Evolutionary conservation across 2,797 vertebrate genomes (phyloP), one percentile per base, ranked within the genome.

Genomic region (Nasua narica): DNA sequence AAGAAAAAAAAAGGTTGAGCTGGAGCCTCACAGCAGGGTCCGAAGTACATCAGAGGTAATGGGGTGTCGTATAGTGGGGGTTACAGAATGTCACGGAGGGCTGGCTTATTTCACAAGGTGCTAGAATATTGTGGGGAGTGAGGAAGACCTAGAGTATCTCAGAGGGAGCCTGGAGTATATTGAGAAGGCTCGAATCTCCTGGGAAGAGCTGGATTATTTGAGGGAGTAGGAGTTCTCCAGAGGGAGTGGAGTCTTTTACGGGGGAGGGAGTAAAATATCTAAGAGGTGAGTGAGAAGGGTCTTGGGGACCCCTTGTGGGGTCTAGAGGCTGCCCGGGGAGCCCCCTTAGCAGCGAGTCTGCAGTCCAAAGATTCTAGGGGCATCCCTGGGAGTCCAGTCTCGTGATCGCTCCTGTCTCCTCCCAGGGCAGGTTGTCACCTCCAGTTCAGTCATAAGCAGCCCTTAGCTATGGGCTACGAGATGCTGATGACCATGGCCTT

Each of bases 341-440:
- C 11, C 11, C 35, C 25, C 74, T 3, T 25, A 10, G 19, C 87
- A 5, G 48, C 2, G 12, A 54, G 43, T 76, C 11, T 52, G 1
- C 48, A 0, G 4, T 77, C 65, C 35, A 87, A n/a, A 46, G 52
- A 77, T 81, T 67, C 48, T 25, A 46, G 60, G 27, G 11, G 19
- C 11, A 79, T 92, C 96, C 95, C 94, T 87, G 52, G 78, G 90
- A 95, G 37, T 62, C 69, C 32, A 32, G 12, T 62, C 29, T 50
- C 62, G 13, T 25, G 83, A 87, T 87, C 87, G 84, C 32, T 87
- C 40, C 79, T 10, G 0, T 50, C 16, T 8, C 40, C 13, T 7
- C 48, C n/a, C 92, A 99, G 99, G 99, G 67, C 99, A 99, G 95
- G 99, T 99, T 65, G 98, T 98, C 0, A 99, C 99, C 99, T 98